Evolutionary conservation across 2,888 invertebrate species (phyloP).

Genomic region (Panorpa germanica): DNA sequence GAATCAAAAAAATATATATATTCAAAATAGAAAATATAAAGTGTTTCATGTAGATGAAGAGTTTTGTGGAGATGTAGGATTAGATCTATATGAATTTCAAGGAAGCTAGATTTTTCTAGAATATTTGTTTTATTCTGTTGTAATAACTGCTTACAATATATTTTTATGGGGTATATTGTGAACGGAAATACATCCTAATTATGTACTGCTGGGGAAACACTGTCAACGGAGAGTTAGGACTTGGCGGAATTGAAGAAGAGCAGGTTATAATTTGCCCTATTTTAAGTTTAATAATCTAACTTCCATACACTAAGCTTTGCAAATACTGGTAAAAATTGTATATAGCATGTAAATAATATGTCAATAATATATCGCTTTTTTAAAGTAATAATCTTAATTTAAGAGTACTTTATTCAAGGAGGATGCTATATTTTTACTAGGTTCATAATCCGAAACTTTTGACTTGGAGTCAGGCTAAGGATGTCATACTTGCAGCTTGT

Average conservation of each 20-base stretch:
- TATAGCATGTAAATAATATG: neutral
- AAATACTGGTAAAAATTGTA: conserved; percentile 8
- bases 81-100: no score
- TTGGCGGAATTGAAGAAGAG: conserved; percentile 59
- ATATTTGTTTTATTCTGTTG: no score
- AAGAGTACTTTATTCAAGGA: neutral
- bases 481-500: conserved; percentile 40
- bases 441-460: conserved; percentile 38
- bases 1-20: no score
- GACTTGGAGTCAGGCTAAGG: conserved; percentile 37
- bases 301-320: no score
- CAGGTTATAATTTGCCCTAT: conserved; percentile 29
- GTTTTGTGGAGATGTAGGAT: no score
- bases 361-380: conserved; percentile 4
- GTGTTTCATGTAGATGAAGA: no score
- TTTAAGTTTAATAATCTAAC: conserved; percentile 20
- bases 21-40: no score
- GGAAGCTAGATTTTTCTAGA: no score
- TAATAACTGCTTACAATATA: no score
- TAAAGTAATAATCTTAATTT: conserved; percentile 6
- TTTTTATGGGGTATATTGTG: no score
- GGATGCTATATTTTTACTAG: conserved; percentile 23
- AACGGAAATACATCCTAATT: no score
- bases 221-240: conserved; percentile 55
- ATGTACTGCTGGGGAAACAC: conserved; percentile 66